phyloP scores from a whole-genome alignment of 1,140 invertebrate genomes.

The Drosophila lacteicornis region DNA sequence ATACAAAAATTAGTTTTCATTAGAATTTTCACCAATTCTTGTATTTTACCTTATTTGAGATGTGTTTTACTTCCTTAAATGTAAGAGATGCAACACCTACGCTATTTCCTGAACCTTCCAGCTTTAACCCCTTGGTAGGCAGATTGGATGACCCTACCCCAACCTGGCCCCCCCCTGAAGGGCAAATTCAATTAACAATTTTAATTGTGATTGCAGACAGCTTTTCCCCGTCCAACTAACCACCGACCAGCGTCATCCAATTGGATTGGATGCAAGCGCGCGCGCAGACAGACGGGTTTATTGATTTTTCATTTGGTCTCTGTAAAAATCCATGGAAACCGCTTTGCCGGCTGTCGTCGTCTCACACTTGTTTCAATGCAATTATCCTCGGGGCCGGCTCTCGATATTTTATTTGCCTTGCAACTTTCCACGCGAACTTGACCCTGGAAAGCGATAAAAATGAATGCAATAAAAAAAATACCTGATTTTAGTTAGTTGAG shows the following conservation, averaged over 20 bases:
- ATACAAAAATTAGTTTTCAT: neutral
- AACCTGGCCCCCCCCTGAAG: neutral
- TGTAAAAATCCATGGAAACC: slow-evolving; percentile 46
- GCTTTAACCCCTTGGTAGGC: neutral
- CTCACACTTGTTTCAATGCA: slow-evolving; percentile 46
- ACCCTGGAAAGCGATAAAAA: slow-evolving; percentile 43
- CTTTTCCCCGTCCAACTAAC: slow-evolving; percentile 13
- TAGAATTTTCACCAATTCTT: no score
- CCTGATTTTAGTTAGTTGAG: slow-evolving; percentile 34
- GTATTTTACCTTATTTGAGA: neutral
- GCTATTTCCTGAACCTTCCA: neutral
- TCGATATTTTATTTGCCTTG: slow-evolving; percentile 46
- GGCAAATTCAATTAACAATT: slow-evolving; percentile 55
- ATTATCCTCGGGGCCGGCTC: slow-evolving; percentile 26
- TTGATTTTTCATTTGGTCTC: slow-evolving; percentile 60
- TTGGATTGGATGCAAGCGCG: slow-evolving; percentile 31
- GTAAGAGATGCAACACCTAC: slow-evolving; percentile 2
- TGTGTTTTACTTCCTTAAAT: neutral
- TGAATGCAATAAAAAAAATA: slow-evolving; percentile 4
- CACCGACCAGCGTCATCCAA: slow-evolving; percentile 26
- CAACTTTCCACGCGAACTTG: slow-evolving; percentile 57
- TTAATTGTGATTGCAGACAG: slow-evolving; percentile 50
- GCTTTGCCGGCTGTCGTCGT: slow-evolving; percentile 18
- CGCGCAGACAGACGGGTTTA: slow-evolving; percentile 52
- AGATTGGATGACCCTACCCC: no score